Base-by-base conservation (phyloP, 2,113 vertebrate genomes). In the Chaetops frenatus region DNA sequence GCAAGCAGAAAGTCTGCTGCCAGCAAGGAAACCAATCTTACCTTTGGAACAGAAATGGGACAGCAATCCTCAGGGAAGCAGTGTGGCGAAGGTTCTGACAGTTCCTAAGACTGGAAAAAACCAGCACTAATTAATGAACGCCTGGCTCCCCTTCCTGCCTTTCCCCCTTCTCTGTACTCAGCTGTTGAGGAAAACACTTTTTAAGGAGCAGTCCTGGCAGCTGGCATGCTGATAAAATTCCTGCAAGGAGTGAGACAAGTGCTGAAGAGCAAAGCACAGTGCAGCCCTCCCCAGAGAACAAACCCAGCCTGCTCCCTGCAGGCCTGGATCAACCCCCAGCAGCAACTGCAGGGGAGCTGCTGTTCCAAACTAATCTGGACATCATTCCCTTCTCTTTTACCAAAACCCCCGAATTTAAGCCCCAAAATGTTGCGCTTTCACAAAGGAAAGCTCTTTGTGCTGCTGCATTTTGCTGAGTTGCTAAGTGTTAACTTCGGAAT, bases 1-100 rank as follows among this genome's bases (percentile, higher is more conserved):
- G 25, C 40, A 33, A 60, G 56, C 33, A 66, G 44, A 20, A 42
- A n/a, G 45, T 35, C 15, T 73, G 83, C 23, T 45, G 35, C 16
- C 76, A 85, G 28, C 24, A 42, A 28, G 11, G 40, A 62, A 54
- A 9, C 1, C 27, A 15, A 15, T 6, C 80, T 86, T n/a, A 98
- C 98, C 98, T 98, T 13, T 85, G 78, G 82, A 98, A 84, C 27
- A 98, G 89, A 70, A 69, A 45, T 18, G 97, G 86, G 11, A 97
- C 93, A 40, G 97, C 95, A 23, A 93, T 45, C 66, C 72, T 96
- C 1, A 97, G n/a, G 2, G 92, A 94, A 42, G 21, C 91, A 20
- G 51, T 48, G 7, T 35, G 79, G 33, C 35, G 70, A 27, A 86
- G 47, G 40, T 79, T 93, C 58, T 80, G 90, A 62, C 45, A 94